phyloP scores from a whole-genome alignment of 2,113 vertebrate species.

The Siniperca knerii region DNA sequence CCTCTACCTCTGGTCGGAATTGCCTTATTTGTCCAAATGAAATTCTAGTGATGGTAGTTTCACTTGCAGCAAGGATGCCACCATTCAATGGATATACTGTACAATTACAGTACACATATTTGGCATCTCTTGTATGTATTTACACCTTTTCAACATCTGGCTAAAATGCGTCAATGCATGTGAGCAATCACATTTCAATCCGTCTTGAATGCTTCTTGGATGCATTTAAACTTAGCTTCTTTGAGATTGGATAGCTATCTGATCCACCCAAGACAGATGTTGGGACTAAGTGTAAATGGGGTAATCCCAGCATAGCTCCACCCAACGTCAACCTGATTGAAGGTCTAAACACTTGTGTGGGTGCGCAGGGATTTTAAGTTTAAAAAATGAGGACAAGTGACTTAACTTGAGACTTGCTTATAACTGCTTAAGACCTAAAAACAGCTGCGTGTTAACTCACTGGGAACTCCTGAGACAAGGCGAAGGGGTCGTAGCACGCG shows the following conservation, averaged over 20 bases:
- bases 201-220: background rate
- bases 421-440: background rate
- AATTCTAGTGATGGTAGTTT: too few relatives aligned
- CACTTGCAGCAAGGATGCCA: too few relatives aligned
- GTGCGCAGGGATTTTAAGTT: background rate
- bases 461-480: conserved; percentile 99
- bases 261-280: background rate
- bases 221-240: background rate
- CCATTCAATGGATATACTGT: too few relatives aligned
- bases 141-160: background rate
- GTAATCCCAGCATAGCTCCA: background rate
- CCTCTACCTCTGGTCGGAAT: too few relatives aligned
- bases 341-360: background rate
- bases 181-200: background rate
- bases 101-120: too few relatives aligned
- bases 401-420: background rate
- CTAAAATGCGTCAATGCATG: background rate
- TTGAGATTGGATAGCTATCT: background rate
- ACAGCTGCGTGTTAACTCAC: conserved; percentile 70
- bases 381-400: background rate
- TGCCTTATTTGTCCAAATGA: too few relatives aligned
- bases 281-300: background rate
- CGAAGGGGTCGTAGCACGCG: conserved; percentile 96
- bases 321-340: background rate
- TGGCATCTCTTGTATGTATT: background rate